Evolutionary conservation across 2,888 invertebrate genomes (phyloP).

Genomic region (Sericinus montela): DNA sequence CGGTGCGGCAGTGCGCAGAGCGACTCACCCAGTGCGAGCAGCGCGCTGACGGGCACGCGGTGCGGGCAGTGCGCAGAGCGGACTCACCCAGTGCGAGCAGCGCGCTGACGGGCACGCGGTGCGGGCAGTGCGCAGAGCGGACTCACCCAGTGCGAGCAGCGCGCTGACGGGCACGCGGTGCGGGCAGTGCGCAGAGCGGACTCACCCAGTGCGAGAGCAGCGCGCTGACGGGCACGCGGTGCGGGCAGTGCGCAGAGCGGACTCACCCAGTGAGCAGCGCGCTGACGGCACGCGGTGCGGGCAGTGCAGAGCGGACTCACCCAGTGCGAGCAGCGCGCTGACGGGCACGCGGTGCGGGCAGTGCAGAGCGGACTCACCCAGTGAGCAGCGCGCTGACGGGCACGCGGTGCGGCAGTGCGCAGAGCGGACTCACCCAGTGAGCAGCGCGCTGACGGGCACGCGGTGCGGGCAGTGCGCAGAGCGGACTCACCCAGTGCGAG

Average conservation of each 20-base stretch:
- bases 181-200: slow-evolving; percentile 43
- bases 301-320: too few relatives aligned
- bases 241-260: slow-evolving; percentile 80
- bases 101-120: slow-evolving; percentile 85
- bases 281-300: slow-evolving; percentile 87
- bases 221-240: slow-evolving; percentile 87
- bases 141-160: slow-evolving; percentile 78
- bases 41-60: slow-evolving; percentile 87
- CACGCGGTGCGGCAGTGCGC: slow-evolving; percentile 80
- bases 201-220: slow-evolving; percentile 86
- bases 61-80: slow-evolving; percentile 80
- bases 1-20: slow-evolving; percentile 64
- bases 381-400: slow-evolving; percentile 88
- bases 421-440: too few relatives aligned
- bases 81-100: slow-evolving; percentile 94
- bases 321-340: slow-evolving; percentile 59
- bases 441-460: slow-evolving; percentile 59
- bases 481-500: slow-evolving; percentile 82
- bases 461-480: slow-evolving; percentile 65
- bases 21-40: slow-evolving; percentile 84
- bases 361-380: slow-evolving; percentile 63
- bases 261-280: slow-evolving; percentile 96
- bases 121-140: slow-evolving; percentile 91
- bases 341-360: slow-evolving; percentile 79
- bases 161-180: slow-evolving; percentile 70